Evolutionary conservation across 2,797 vertebrate genomes (phyloP).

Genomic region (Eulemur coronatus): DNA sequence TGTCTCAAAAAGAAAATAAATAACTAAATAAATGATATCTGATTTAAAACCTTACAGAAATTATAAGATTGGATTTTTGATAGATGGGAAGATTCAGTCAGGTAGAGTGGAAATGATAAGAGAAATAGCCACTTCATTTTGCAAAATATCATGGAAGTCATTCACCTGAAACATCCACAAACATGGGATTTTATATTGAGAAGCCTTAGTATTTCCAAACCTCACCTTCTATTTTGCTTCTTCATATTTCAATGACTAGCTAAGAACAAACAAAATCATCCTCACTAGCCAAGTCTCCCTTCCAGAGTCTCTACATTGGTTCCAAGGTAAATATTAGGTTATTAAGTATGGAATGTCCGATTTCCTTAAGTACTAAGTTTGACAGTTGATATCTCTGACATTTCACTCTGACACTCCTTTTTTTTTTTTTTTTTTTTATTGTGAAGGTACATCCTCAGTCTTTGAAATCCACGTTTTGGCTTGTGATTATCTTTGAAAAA

Average conservation of each 20-base stretch:
- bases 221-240: not conserved
- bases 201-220: not conserved
- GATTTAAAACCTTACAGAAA: not conserved
- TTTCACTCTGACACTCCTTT: no score
- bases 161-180: not conserved
- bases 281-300: not conserved
- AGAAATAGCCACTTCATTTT: not conserved
- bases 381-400: no score
- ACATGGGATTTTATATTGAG: not conserved
- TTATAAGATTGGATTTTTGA: not conserved
- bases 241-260: conserved; percentile 14
- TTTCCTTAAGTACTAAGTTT: no score
- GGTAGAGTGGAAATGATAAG: not conserved
- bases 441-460: no score
- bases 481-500: no score
- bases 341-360: no score
- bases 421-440: no score
- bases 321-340: not conserved
- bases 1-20: no score
- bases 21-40: not conserved
- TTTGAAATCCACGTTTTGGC: no score
- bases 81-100: not conserved
- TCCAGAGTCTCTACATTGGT: not conserved
- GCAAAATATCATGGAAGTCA: not conserved
- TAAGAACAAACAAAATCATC: conserved; percentile 18